Evolutionary conservation across 2,797 vertebrate species (phyloP).

Genomic region (Novumbra hubbsi): DNA sequence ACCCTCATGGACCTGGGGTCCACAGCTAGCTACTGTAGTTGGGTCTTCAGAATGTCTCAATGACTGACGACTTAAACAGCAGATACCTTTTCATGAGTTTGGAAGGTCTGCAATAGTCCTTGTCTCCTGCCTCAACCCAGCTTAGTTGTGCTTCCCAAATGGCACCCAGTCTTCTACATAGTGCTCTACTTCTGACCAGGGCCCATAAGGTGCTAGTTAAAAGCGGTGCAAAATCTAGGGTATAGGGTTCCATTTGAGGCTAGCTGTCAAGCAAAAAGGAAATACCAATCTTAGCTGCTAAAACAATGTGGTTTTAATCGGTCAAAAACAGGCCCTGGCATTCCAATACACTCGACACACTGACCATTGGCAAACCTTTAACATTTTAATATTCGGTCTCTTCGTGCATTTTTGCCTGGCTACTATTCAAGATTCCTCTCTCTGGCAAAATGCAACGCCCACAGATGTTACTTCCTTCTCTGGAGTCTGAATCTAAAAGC

Average conservation of each 20-base stretch:
- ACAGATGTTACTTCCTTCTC: no score
- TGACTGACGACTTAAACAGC: not conserved
- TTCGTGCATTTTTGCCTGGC: not conserved
- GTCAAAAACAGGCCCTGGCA: not conserved
- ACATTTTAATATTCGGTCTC: not conserved
- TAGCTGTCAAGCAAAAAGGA: slow-evolving; percentile 7
- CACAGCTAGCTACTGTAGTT: not conserved
- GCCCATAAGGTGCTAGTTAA: not conserved
- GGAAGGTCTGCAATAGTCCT: slow-evolving; percentile 1
- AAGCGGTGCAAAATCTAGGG: not conserved
- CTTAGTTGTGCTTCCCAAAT: not conserved
- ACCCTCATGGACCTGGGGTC: not conserved
- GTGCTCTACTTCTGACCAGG: not conserved
- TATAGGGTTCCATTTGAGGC: not conserved
- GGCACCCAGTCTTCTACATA: not conserved
- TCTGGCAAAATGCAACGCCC: no score
- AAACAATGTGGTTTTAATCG: slow-evolving; percentile 20
- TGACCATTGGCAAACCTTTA: no score
- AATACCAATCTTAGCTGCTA: slow-evolving; percentile 12
- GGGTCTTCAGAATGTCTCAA: not conserved
- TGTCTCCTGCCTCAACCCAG: not conserved
- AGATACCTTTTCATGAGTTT: not conserved
- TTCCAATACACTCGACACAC: not conserved
- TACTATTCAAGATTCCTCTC: no score
- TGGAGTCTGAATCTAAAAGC: no score